Percentiles rank a stretch among this genome's conserved stretches.
phyloP scores from a whole-genome alignment of 2,888 invertebrate genomes.

The Drosophila quinaria region DNA sequence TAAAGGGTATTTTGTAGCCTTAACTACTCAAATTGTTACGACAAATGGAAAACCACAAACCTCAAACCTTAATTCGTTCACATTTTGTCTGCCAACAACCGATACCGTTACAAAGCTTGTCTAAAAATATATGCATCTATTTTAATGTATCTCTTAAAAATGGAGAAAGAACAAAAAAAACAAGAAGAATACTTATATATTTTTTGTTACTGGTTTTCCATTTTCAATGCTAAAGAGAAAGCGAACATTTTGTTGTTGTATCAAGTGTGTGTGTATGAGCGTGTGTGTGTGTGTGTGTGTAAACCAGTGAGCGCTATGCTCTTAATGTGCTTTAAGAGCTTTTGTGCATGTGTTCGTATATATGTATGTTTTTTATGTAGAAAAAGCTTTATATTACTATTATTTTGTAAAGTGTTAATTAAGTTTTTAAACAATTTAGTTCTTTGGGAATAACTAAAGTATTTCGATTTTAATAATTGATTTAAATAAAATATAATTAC shows the following conservation, averaged over 20 bases:
- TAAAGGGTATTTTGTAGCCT: conserved; percentile 3
- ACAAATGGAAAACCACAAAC: conserved; percentile 8
- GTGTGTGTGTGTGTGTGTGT: conserved; percentile 4
- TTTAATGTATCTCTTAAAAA: conserved; percentile 22
- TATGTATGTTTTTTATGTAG: conserved; percentile 38
- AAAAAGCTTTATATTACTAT: background rate
- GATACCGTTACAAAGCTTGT: conserved; percentile 27
- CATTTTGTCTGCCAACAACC: conserved; percentile 8
- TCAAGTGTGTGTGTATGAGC: conserved; percentile 1
- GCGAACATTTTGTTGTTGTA: conserved; percentile 3
- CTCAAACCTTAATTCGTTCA: conserved; percentile 10
- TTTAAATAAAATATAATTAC: no score
- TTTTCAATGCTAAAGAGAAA: conserved; percentile 52
- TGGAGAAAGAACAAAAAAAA: background rate
- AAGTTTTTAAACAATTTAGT: no score
- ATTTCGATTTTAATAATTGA: no score
- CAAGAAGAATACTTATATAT: conserved; percentile 46
- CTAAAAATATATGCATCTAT: conserved; percentile 23
- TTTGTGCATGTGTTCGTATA: background rate
- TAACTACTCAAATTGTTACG: background rate
- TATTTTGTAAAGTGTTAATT: no score
- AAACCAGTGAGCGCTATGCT: conserved; percentile 4
- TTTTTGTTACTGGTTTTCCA: conserved; percentile 29
- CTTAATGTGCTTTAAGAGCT: conserved; percentile 4
- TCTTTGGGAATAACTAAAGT: no score